A percentile compares a stretch with the other conserved stretches of the same genome.
Evolutionary conservation across 2,888 invertebrate genomes (phyloP).

Genomic region (Chymomyza fuscimana): DNA sequence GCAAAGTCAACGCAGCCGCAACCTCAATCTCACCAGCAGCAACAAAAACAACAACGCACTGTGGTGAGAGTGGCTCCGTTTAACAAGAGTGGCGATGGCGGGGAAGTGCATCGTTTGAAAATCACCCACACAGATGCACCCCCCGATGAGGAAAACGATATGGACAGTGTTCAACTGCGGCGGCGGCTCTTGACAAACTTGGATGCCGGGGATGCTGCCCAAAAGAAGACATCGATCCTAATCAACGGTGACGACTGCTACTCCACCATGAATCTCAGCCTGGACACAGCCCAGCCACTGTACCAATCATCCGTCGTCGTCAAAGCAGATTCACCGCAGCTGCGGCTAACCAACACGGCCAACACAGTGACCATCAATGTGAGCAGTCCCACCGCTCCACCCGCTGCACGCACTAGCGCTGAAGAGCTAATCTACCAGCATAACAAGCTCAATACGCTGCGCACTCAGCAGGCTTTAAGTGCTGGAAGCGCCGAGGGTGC

Average conservation of each 20-base stretch:
- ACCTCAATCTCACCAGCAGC: constrained; percentile 33
- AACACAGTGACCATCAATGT: constrained; percentile 84
- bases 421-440: constrained; percentile 77
- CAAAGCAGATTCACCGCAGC: constrained; percentile 80
- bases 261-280: constrained; percentile 87
- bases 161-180: constrained; percentile 21
- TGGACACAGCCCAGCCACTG: constrained; percentile 83
- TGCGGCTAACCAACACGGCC: constrained; percentile 79
- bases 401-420: constrained; percentile 52
- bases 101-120: constrained; percentile 81
- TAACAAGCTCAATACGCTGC: constrained; percentile 77
- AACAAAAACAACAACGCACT: constrained; percentile 75
- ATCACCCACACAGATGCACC: constrained; percentile 81
- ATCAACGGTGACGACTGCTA: constrained; percentile 88
- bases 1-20: constrained; percentile 31
- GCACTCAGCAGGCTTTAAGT: constrained; percentile 65
- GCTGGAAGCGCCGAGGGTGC: not conserved
- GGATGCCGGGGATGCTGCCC: constrained; percentile 51
- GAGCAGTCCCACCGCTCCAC: constrained; percentile 50
- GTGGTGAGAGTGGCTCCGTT: constrained; percentile 81
- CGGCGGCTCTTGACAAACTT: constrained; percentile 78
- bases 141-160: constrained; percentile 43
- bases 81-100: constrained; percentile 73
- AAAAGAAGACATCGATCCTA: constrained; percentile 86
- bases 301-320: constrained; percentile 88